These are phyloP conservation scores for Rhopalosiphum padi DNA, from an alignment of 1,140 invertebrate genomes.

Conservation along the genomic window DNA sequence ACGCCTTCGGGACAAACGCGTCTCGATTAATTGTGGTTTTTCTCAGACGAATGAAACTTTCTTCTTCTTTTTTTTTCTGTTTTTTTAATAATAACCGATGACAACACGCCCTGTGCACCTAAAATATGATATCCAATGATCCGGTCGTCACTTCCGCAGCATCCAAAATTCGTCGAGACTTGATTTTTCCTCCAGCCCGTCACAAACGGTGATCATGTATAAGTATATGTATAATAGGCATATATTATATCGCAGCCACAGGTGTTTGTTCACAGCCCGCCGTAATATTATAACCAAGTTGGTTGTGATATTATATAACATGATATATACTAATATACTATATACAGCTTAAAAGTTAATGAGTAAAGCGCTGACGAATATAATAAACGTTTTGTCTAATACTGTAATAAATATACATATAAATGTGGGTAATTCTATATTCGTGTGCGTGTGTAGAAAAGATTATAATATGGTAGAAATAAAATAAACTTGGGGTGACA, in stretches of 20 bases:
- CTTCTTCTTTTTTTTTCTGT: not conserved
- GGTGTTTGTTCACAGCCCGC: too few relatives aligned
- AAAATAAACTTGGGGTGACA: too few relatives aligned
- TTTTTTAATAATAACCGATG: not conserved
- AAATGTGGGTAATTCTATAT: too few relatives aligned
- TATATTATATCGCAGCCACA: not conserved
- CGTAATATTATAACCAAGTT: not conserved
- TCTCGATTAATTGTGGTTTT: conserved; percentile 19
- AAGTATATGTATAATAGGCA: too few relatives aligned
- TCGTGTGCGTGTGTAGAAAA: too few relatives aligned
- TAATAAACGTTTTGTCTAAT: too few relatives aligned
- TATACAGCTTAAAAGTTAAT: too few relatives aligned
- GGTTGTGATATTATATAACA: too few relatives aligned
- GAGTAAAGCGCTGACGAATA: too few relatives aligned
- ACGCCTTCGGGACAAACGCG: not conserved
- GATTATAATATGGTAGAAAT: too few relatives aligned
- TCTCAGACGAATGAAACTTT: conserved; percentile 12
- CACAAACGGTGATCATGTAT: not conserved
- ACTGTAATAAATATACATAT: too few relatives aligned
- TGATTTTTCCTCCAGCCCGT: not conserved
- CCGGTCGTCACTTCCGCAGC: not conserved
- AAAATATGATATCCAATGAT: not conserved
- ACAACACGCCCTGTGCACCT: not conserved
- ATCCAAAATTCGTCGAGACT: not conserved
- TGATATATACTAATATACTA: too few relatives aligned